phyloP scores from a whole-genome alignment of 2,113 vertebrate species.

The Spheniscus mendiculus region DNA sequence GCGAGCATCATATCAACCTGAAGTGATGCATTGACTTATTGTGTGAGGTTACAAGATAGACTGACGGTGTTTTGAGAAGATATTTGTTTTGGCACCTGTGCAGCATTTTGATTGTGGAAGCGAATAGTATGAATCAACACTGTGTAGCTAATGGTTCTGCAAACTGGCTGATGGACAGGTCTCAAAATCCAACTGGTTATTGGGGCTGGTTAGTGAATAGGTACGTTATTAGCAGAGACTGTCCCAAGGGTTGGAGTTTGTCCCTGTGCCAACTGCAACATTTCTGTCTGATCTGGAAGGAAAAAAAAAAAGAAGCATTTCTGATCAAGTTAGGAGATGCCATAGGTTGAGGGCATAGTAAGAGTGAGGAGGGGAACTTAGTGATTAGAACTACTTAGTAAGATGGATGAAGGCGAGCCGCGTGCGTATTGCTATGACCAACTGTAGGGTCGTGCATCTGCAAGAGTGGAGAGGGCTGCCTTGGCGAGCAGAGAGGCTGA shows the following conservation, averaged over 20 bases:
- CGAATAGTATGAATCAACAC: not conserved
- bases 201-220: not conserved
- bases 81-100: not conserved
- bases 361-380: not conserved
- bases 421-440: rapidly evolving
- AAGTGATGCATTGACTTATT: not conserved
- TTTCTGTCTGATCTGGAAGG: not conserved
- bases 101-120: not conserved
- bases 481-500: not conserved
- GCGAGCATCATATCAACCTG: not conserved
- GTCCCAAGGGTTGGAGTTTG: not conserved
- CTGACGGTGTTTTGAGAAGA: not conserved
- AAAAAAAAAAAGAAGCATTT: not conserved
- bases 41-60: not conserved
- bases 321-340: not conserved
- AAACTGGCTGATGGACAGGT: not conserved
- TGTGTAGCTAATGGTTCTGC: not conserved
- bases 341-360: not conserved
- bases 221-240: not conserved
- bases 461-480: not conserved
- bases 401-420: not conserved
- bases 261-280: not conserved
- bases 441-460: rapidly evolving
- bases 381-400: not conserved
- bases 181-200: not conserved